Conservation (phyloP, 2,797 vertebrate genomes). For the Sebastes oblongus region DNA sequence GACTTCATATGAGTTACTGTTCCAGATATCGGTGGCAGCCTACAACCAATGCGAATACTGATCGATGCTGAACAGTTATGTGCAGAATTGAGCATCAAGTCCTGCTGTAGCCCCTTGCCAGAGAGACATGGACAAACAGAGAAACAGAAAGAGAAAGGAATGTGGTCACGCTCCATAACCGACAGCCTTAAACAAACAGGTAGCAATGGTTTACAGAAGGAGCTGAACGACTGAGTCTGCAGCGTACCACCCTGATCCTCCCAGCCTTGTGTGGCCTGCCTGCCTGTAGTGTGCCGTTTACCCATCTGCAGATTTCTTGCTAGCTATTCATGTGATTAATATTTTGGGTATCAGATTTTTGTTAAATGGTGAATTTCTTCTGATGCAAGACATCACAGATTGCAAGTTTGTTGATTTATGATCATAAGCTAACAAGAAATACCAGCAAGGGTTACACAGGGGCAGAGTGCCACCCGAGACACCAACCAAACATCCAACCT, state of each 20-base stretch:
- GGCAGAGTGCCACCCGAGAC: no score
- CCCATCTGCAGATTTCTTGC: not conserved
- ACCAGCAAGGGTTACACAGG: not conserved
- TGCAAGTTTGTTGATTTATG: not conserved
- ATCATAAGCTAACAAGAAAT: not conserved
- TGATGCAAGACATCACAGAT: not conserved
- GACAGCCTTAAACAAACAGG: constrained; percentile 66
- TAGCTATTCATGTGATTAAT: not conserved
- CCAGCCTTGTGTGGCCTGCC: not conserved
- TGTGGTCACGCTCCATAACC: constrained; percentile 54
- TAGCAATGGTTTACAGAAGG: no score
- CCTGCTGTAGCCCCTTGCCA: not conserved
- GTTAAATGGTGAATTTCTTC: not conserved
- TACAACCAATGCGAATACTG: not conserved
- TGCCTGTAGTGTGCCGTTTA: not conserved
- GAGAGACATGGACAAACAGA: not conserved
- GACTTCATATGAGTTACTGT: constrained; percentile 1
- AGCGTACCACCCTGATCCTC: not conserved
- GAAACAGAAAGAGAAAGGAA: constrained; percentile 13
- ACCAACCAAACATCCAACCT: not conserved
- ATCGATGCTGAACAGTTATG: not conserved
- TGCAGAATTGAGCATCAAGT: not conserved
- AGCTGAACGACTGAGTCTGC: not conserved
- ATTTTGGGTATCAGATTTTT: not conserved
- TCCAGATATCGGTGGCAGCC: not conserved